phyloP scores from a whole-genome alignment of 1,140 invertebrate species.

The Pogonognathellus flavescens region DNA sequence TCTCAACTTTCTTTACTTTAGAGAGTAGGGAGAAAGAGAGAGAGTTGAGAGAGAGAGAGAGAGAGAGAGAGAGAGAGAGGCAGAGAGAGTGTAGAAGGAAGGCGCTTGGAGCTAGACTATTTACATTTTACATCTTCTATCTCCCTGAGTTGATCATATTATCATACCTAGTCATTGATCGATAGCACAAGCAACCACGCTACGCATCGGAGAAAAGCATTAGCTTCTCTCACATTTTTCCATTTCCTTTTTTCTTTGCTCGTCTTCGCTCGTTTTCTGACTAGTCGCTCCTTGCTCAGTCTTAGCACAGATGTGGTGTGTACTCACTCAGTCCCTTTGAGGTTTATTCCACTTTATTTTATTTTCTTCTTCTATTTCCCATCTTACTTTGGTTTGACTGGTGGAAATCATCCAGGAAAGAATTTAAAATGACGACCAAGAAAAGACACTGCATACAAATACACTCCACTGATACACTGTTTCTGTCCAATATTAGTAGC shows the following conservation, averaged over 20 bases:
- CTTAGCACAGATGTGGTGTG: background rate
- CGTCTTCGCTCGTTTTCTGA: background rate
- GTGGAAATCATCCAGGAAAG: conserved; percentile 10
- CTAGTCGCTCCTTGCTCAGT: background rate
- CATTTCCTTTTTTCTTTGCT: background rate
- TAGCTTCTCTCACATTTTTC: conserved; percentile 14
- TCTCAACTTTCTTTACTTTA: conserved; percentile 35
- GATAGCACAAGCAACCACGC: conserved; percentile 35
- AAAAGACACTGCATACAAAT: background rate
- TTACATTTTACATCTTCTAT: conserved; percentile 48
- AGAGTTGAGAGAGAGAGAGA: no score
- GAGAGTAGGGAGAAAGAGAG: background rate
- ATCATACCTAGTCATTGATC: conserved; percentile 36
- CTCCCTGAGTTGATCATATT: conserved; percentile 40
- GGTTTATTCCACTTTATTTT: conserved; percentile 19
- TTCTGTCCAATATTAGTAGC: no score
- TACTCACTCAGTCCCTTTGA: background rate
- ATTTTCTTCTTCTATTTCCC: background rate
- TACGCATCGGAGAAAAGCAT: background rate
- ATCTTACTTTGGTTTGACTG: background rate
- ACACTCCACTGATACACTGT: no score
- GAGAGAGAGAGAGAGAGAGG: no score
- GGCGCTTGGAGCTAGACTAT: conserved; percentile 40
- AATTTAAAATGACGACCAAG: conserved; percentile 14
- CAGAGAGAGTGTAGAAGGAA: background rate